These are phyloP conservation scores for Dermochelys coriacea DNA, from an alignment of 2,797 vertebrate species.

Conservation along the genomic window DNA sequence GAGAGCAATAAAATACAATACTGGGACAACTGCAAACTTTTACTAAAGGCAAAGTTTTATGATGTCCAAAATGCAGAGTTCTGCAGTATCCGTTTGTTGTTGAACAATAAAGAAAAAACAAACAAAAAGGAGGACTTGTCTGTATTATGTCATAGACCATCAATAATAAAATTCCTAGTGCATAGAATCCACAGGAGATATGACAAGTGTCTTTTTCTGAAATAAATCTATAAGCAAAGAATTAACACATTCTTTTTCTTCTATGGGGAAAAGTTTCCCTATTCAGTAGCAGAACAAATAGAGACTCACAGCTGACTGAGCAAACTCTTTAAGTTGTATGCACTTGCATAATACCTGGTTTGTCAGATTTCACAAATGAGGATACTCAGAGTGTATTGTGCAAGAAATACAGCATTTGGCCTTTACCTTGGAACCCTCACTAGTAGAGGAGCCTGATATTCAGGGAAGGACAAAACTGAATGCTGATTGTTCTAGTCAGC, in stretches of 20 bases:
- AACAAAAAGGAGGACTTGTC: background rate
- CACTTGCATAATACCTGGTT: background rate
- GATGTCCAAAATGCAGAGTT: background rate
- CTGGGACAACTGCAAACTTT: background rate
- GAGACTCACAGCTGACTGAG: background rate
- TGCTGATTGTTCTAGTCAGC: background rate
- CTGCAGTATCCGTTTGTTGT: background rate
- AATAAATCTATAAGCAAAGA: no score
- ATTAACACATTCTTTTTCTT: background rate
- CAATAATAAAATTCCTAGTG: background rate
- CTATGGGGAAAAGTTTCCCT: background rate
- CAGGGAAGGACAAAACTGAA: background rate
- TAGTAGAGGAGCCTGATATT: background rate
- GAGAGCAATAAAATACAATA: rapidly evolving
- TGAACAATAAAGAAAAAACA: background rate
- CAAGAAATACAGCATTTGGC: background rate
- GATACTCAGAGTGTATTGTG: background rate
- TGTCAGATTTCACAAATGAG: background rate
- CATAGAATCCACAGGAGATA: background rate
- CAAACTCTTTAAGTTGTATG: background rate
- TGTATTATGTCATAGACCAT: background rate
- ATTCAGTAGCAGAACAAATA: background rate
- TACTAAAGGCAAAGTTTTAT: background rate
- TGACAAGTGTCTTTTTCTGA: background rate
- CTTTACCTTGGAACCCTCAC: background rate